These are phyloP conservation scores for Mechanitis messenoides DNA, from an alignment of 2,888 invertebrate genomes.

Conservation along the genomic window DNA sequence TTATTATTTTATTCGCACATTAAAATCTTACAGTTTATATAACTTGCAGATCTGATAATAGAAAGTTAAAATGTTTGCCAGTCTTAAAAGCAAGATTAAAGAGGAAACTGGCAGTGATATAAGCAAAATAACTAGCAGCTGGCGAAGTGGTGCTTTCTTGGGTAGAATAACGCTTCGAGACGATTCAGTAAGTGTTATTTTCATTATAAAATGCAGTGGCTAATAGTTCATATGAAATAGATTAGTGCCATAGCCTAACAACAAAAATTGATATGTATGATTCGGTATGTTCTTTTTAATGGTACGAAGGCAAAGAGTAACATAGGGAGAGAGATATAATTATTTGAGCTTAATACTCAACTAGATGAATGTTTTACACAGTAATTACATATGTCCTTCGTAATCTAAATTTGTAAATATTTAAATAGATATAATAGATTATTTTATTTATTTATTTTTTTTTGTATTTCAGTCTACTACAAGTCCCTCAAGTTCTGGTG, in stretches of 20 bases:
- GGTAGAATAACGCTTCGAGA: constrained; percentile 71
- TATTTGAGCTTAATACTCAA: too few relatives aligned
- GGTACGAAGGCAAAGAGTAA: too few relatives aligned
- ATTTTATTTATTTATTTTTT: constrained; percentile 4
- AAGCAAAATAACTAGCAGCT: constrained; percentile 69
- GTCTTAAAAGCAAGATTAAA: constrained; percentile 91
- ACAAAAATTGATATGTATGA: too few relatives aligned
- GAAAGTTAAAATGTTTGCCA: constrained; percentile 84
- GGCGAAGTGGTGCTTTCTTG: constrained; percentile 70
- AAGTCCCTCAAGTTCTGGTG: constrained; percentile 65
- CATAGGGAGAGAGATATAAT: too few relatives aligned
- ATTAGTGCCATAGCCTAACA: too few relatives aligned
- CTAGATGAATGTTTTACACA: too few relatives aligned
- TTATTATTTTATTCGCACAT: background rate
- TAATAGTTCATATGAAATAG: too few relatives aligned
- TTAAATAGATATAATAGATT: too few relatives aligned
- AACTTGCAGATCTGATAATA: constrained; percentile 11
- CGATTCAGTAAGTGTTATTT: constrained; percentile 55
- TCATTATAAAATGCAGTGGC: background rate
- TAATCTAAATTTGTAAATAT: too few relatives aligned
- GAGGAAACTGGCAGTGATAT: constrained; percentile 92
- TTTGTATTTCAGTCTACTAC: constrained; percentile 58
- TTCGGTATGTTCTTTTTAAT: too few relatives aligned
- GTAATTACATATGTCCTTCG: too few relatives aligned
- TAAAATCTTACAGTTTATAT: background rate